These are phyloP conservation scores for Napeogenes inachia DNA, from an alignment of 2,888 invertebrate genomes.

Conservation along the genomic window DNA sequence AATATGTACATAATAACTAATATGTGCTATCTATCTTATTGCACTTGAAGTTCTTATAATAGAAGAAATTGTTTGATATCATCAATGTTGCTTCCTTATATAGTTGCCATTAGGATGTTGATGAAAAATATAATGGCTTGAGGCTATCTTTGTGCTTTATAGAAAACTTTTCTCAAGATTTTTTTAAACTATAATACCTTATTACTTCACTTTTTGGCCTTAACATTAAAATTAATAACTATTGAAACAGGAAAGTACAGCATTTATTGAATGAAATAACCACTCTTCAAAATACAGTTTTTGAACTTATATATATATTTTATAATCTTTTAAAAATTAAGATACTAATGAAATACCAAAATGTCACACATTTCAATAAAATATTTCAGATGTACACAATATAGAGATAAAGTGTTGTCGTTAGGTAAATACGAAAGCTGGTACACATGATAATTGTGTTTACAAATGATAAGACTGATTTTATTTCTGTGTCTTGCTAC, in stretches of 20 bases:
- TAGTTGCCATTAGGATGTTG: background rate
- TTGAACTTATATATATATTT: too few relatives aligned
- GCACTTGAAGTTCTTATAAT: background rate
- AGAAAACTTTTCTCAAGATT: too few relatives aligned
- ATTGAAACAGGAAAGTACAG: too few relatives aligned
- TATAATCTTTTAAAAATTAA: too few relatives aligned
- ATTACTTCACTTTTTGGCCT: too few relatives aligned
- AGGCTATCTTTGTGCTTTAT: too few relatives aligned
- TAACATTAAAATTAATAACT: too few relatives aligned
- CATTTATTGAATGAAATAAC: too few relatives aligned
- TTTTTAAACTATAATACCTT: too few relatives aligned
- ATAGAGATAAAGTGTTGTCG: background rate
- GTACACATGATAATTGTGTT: constrained; percentile 4
- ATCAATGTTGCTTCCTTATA: background rate
- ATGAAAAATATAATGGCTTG: too few relatives aligned
- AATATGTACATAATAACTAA: background rate
- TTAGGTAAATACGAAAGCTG: background rate
- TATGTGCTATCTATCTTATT: background rate
- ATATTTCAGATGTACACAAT: background rate
- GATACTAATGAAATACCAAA: too few relatives aligned
- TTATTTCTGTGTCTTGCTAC: background rate
- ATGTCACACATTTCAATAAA: background rate
- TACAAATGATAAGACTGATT: background rate
- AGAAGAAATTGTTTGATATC: background rate
- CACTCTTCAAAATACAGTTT: too few relatives aligned